Conservation (phyloP, 1,140 invertebrate species). For the Pomacea maculata region DNA sequence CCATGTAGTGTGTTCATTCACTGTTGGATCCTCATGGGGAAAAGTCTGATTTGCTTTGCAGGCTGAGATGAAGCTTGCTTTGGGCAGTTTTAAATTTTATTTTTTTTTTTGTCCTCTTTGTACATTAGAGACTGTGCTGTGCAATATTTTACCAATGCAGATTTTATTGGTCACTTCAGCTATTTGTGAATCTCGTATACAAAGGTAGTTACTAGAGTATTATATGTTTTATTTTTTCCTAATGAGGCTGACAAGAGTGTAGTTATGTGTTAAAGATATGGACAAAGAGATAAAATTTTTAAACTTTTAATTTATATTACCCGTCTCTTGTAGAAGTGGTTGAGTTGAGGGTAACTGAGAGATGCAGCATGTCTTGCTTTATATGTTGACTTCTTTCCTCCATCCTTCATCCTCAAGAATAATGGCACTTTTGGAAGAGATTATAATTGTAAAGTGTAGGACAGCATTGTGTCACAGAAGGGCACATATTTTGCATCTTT, state of each 20-base stretch:
- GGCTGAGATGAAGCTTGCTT: neutral
- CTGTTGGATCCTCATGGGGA: neutral
- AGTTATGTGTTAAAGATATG: neutral
- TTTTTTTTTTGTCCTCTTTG: neutral
- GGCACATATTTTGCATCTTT: neutral
- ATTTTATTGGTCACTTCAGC: neutral
- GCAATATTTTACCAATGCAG: slow-evolving; percentile 1
- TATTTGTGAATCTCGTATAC: neutral
- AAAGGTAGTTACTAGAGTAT: neutral
- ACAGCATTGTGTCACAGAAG: neutral
- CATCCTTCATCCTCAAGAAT: neutral
- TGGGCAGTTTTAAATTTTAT: neutral
- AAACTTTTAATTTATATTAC: neutral
- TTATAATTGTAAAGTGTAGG: neutral
- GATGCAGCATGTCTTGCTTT: neutral
- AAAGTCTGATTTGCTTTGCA: neutral
- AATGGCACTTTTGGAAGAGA: neutral
- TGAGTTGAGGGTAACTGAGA: too few relatives aligned
- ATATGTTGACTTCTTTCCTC: neutral
- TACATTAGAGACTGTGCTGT: neutral
- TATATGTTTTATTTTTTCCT: neutral
- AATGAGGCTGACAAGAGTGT: neutral
- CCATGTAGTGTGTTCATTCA: neutral
- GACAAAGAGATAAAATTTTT: neutral
- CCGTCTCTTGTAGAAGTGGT: neutral